Percentiles rank a stretch among this genome's conserved stretches.
Conservation (phyloP, 2,888 invertebrate genomes). For the Phalera bucephala region DNA sequence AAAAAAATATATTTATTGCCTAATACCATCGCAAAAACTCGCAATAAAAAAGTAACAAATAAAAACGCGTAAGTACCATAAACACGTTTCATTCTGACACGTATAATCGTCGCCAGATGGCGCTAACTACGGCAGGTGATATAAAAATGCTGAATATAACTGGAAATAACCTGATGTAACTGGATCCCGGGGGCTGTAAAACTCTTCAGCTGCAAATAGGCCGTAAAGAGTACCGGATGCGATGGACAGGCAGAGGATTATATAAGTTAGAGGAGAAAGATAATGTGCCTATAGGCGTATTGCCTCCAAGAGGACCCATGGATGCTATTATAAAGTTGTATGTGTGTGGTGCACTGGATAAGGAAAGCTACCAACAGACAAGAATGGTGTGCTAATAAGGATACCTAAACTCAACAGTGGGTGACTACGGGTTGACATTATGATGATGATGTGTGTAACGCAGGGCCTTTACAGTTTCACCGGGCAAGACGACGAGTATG, state of each 20-base stretch:
- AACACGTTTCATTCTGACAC: conserved; percentile 35
- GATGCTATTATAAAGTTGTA: too few relatives aligned
- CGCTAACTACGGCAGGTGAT: conserved; percentile 46
- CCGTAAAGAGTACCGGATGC: conserved; percentile 66
- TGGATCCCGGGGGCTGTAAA: conserved; percentile 50
- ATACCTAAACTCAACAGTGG: too few relatives aligned
- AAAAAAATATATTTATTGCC: not conserved
- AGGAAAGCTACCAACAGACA: too few relatives aligned
- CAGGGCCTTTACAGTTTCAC: too few relatives aligned
- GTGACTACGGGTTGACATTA: too few relatives aligned
- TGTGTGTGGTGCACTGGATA: too few relatives aligned
- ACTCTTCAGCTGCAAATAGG: conserved; percentile 71
- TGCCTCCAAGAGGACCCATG: conserved; percentile 17
- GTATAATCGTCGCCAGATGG: conserved; percentile 46
- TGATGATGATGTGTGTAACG: too few relatives aligned
- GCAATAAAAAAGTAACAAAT: conserved; percentile 19
- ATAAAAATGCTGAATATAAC: conserved; percentile 56
- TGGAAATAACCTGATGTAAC: conserved; percentile 47
- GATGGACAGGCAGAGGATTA: conserved; percentile 37
- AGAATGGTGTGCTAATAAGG: too few relatives aligned
- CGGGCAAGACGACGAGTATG: too few relatives aligned
- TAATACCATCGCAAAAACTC: not conserved
- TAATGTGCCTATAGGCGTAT: conserved; percentile 16
- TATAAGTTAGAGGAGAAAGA: conserved; percentile 3
- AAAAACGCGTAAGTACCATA: conserved; percentile 28